These are phyloP conservation scores for Lepidocyrtinus sp. DNA, from an alignment of 2,888 invertebrate genomes.

Conservation along the genomic window DNA sequence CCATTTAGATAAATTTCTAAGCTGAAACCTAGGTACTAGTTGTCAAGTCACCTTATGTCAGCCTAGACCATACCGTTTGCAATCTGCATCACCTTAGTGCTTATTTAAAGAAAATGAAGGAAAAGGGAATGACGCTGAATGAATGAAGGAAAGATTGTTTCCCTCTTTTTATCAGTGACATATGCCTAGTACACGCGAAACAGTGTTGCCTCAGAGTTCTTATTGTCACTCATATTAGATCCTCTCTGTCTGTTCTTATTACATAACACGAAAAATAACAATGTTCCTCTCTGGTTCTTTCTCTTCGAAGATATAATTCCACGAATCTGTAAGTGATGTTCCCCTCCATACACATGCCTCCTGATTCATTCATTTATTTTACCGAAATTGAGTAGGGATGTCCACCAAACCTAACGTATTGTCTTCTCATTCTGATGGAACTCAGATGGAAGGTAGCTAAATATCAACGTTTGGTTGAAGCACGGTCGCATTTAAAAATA, in stretches of 20 bases:
- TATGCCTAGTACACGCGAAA: not conserved
- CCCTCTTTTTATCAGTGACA: not conserved
- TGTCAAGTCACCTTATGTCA: no score
- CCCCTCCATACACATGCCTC: not conserved
- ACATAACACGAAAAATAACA: not conserved
- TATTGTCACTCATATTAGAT: constrained; percentile 21
- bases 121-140: not conserved
- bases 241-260: not conserved
- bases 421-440: constrained; percentile 32
- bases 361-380: not conserved
- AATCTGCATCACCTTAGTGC: not conserved
- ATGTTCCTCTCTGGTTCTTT: constrained; percentile 9
- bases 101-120: not conserved
- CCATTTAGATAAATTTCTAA: no score
- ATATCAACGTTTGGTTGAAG: not conserved
- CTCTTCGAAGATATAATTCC: constrained; percentile 19
- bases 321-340: constrained; percentile 24
- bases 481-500: not conserved
- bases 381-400: not conserved
- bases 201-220: constrained; percentile 3
- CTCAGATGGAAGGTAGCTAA: not conserved
- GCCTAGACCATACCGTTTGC: no score
- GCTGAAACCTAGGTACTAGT: no score
- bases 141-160: not conserved
- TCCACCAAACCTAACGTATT: not conserved